These are phyloP conservation scores for Bombus impatiens DNA, from an alignment of 1,140 invertebrate genomes.

Conservation along the genomic window DNA sequence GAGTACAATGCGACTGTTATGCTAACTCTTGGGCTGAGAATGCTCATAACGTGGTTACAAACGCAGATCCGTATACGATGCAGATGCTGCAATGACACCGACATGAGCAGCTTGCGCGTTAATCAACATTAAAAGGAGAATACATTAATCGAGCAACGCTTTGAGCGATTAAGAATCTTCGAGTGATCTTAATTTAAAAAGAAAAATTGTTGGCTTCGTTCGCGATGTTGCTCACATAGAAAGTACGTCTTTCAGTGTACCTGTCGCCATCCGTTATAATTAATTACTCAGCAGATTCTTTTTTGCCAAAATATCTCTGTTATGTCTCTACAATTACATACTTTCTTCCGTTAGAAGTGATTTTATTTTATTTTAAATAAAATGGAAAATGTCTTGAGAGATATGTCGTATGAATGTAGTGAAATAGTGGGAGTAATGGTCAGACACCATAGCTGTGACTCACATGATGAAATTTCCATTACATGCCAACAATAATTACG, in stretches of 20 bases:
- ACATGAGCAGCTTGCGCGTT: not conserved
- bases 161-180: not conserved
- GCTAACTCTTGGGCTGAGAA: constrained; percentile 55
- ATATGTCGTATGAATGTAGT: not conserved
- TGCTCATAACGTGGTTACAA: constrained; percentile 48
- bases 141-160: not conserved
- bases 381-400: not conserved
- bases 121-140: not conserved
- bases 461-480: not conserved
- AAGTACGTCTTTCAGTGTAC: no score
- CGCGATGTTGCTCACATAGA: not conserved
- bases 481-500: not conserved
- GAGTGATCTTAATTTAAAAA: not conserved
- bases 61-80: constrained; percentile 12
- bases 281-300: no score
- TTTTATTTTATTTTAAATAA: not conserved
- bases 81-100: not conserved
- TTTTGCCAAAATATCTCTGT: no score
- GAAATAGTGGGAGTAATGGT: not conserved
- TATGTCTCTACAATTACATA: no score
- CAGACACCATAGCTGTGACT: not conserved
- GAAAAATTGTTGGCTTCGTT: not conserved
- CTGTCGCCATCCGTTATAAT: no score
- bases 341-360: no score
- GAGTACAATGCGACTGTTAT: constrained; percentile 51